These are phyloP conservation scores for Anser cygnoides DNA, from an alignment of 2,113 vertebrate genomes.

Conservation along the genomic window DNA sequence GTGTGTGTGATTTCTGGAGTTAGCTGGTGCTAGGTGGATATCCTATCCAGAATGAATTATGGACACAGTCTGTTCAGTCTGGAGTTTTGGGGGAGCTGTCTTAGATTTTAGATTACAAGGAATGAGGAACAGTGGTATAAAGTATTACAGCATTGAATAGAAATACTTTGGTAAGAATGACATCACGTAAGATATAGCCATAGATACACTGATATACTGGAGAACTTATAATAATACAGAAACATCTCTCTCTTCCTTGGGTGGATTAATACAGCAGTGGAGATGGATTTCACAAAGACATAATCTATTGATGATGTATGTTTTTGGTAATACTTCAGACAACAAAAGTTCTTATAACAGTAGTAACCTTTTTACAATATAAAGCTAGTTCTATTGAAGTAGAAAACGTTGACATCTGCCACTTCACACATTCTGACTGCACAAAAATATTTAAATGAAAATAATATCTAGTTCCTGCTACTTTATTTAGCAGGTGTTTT, in stretches of 20 bases:
- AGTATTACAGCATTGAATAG: background rate
- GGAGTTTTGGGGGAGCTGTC: background rate
- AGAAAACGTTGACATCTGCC: background rate
- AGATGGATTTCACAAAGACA: background rate
- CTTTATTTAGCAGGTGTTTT: background rate
- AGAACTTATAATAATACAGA: background rate
- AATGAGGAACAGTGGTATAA: background rate
- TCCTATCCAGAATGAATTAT: background rate
- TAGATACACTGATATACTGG: background rate
- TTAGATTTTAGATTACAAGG: background rate
- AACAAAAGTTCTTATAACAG: background rate
- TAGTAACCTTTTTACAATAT: background rate
- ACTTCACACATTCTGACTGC: background rate
- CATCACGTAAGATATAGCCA: background rate
- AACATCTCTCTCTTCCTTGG: background rate
- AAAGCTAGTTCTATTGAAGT: background rate
- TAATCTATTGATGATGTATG: background rate
- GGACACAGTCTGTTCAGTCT: background rate
- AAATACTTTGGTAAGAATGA: background rate
- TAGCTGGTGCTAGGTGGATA: background rate
- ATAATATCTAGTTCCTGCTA: background rate
- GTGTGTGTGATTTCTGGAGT: background rate
- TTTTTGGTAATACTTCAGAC: background rate
- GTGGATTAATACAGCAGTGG: background rate
- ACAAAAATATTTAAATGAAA: background rate